phyloP scores from a whole-genome alignment of 2,797 vertebrate genomes.

The Synaphobranchus kaupii region DNA sequence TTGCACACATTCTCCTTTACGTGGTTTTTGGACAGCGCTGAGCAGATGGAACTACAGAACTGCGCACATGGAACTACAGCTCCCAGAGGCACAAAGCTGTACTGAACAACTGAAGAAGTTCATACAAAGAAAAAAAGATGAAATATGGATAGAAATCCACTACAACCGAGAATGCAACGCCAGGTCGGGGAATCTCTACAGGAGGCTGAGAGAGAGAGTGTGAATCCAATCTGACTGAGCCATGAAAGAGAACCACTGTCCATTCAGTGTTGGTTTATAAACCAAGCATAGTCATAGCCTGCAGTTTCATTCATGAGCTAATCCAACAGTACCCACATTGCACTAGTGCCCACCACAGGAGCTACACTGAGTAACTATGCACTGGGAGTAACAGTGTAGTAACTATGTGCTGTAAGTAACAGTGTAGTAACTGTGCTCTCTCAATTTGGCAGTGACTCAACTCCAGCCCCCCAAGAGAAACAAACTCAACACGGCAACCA shows the following conservation, averaged over 20 bases:
- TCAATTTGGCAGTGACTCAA: not conserved
- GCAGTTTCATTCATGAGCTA: not conserved
- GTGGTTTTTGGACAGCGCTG: not conserved
- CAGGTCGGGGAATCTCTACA: not conserved
- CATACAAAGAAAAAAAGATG: not conserved
- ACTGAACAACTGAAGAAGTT: not conserved
- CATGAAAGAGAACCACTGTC: not conserved
- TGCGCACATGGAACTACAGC: not conserved
- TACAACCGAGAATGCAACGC: not conserved
- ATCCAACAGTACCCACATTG: not conserved
- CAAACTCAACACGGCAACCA: conserved; percentile 20
- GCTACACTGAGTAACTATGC: too few relatives aligned
- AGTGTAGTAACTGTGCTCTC: not conserved
- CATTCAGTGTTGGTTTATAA: not conserved
- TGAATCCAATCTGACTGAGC: not conserved
- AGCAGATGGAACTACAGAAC: not conserved
- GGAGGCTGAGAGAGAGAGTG: not conserved
- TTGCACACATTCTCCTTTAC: not conserved
- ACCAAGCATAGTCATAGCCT: not conserved
- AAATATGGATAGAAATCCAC: not conserved
- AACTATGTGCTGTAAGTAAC: not conserved
- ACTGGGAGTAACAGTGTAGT: too few relatives aligned
- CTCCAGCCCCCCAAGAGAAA: not conserved
- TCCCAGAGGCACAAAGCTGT: not conserved
- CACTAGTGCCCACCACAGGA: too few relatives aligned